Evolutionary conservation across 2,888 invertebrate species (phyloP).

Genomic region (Bembecia ichneumoniformis): DNA sequence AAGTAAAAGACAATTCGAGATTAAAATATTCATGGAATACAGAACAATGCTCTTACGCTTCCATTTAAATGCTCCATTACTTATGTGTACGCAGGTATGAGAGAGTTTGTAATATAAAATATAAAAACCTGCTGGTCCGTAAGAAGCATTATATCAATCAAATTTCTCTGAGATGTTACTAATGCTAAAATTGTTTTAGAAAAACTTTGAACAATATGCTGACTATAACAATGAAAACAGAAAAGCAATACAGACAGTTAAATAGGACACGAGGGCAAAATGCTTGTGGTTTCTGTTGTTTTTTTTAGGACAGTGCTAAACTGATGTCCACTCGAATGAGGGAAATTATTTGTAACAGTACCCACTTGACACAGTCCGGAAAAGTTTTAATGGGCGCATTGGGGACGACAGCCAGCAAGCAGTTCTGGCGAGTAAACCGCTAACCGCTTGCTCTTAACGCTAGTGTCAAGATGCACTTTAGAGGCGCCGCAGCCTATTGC

Average conservation of each 20-base stretch:
- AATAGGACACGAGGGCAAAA: background rate
- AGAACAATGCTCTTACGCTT: background rate
- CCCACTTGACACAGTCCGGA: slow-evolving; percentile 13
- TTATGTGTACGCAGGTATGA: too few relatives aligned
- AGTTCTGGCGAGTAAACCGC: slow-evolving; percentile 16
- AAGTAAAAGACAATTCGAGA: background rate
- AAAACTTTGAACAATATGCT: too few relatives aligned
- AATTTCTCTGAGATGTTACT: too few relatives aligned
- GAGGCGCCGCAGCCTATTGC: slow-evolving; percentile 24
- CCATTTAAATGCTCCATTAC: background rate
- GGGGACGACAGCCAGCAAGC: slow-evolving; percentile 26
- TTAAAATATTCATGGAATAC: background rate
- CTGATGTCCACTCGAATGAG: background rate
- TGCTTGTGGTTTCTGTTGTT: background rate
- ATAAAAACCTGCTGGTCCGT: too few relatives aligned
- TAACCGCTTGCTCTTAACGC: slow-evolving; percentile 8
- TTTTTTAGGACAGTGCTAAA: background rate
- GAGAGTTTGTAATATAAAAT: too few relatives aligned
- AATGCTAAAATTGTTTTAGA: too few relatives aligned
- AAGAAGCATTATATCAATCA: too few relatives aligned
- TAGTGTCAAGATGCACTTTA: slow-evolving; percentile 13
- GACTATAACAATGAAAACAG: too few relatives aligned
- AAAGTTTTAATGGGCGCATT: slow-evolving; percentile 48
- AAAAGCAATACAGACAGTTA: too few relatives aligned
- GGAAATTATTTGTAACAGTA: slow-evolving; percentile 2